Conservation (phyloP, 2,113 vertebrate species). For the Ochotona princeps region DNA sequence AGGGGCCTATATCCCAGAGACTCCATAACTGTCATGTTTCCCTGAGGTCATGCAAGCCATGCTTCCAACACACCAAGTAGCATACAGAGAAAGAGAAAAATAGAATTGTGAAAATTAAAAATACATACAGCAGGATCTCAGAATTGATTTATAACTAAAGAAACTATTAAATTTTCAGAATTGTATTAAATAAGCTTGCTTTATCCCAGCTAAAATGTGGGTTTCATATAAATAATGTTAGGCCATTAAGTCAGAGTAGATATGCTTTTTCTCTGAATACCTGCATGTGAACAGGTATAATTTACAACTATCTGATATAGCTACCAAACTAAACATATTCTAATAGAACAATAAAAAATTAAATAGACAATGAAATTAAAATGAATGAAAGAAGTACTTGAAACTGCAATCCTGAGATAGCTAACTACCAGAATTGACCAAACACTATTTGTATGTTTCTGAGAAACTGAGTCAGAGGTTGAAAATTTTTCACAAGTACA, state of each 20-base stretch:
- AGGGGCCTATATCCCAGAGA: background rate
- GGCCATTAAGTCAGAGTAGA: slow-evolving; percentile 10
- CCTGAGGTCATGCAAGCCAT: background rate
- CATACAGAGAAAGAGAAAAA: background rate
- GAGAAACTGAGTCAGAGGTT: slow-evolving; percentile 33
- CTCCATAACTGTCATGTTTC: background rate
- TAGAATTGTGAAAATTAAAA: slow-evolving; percentile 22
- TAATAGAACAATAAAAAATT: slow-evolving; percentile 37
- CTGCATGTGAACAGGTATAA: background rate
- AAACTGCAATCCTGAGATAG: slow-evolving; percentile 23
- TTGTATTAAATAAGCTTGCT: slow-evolving; percentile 19
- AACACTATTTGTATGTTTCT: slow-evolving; percentile 35
- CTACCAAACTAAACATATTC: slow-evolving; percentile 25
- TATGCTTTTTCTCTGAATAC: slow-evolving; percentile 9
- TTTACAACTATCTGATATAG: background rate
- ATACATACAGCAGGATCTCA: background rate
- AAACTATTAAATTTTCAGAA: background rate
- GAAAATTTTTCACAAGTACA: background rate
- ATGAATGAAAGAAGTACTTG: slow-evolving; percentile 18
- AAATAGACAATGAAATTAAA: slow-evolving; percentile 36
- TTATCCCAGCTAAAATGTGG: background rate
- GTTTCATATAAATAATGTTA: background rate
- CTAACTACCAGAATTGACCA: slow-evolving; percentile 43
- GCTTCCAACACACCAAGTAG: background rate
- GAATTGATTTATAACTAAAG: background rate